Evolutionary conservation across 2,888 invertebrate species (phyloP).

Genomic region (Tenthredo amoena): DNA sequence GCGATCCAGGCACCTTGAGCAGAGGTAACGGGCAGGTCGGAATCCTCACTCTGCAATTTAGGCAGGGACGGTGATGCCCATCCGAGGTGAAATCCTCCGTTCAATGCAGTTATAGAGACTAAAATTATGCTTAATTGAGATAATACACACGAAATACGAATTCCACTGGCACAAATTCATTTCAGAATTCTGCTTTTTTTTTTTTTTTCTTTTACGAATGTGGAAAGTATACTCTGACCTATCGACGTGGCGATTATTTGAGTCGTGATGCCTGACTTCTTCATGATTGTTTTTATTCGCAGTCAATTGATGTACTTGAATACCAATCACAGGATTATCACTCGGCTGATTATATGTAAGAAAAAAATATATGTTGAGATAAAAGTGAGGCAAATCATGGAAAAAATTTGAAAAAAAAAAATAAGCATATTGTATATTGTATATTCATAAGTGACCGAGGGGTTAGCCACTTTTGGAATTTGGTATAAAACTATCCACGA

Average conservation of each 20-base stretch:
- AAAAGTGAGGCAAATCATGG: no score
- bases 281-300: background rate
- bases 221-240: background rate
- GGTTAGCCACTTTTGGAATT: no score
- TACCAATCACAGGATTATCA: background rate
- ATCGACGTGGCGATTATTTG: background rate
- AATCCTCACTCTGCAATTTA: background rate
- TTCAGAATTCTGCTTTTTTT: no score
- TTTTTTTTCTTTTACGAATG: no score
- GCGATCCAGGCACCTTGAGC: constrained; percentile 58
- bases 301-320: background rate
- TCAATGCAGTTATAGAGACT: constrained; percentile 41
- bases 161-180: no score
- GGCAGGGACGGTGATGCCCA: constrained; percentile 55
- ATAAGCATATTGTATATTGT: no score
- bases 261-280: background rate
- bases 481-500: no score
- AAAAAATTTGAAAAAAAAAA: no score
- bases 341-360: no score
- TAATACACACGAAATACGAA: no score
- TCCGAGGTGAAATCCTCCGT: constrained; percentile 53
- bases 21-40: constrained; percentile 49
- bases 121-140: background rate
- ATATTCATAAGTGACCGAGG: no score
- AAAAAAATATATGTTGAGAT: no score